Base-by-base conservation (phyloP, 2,797 vertebrate species). In the Macroramphosus scolopax region DNA sequence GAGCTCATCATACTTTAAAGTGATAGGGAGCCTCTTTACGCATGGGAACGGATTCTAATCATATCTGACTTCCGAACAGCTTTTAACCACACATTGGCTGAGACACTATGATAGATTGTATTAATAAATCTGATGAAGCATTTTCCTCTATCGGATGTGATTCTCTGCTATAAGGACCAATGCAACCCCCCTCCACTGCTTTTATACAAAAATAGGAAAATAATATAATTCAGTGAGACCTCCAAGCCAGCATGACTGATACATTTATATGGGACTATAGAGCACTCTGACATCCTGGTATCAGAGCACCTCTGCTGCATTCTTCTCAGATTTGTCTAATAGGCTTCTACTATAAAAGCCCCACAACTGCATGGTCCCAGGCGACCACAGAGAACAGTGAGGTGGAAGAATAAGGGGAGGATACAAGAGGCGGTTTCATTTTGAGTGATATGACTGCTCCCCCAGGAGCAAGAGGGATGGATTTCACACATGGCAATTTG, bases 161-260 rank as follows among this genome's bases (percentile, higher is more conserved):
- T 88, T 86, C 84, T 78, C 38, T 68, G 59, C 63, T 48, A 45
- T 60, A 56, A 51, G 71, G 48, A 72, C 69, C 68, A 69, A 72
- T 62, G 52, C 38, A 75, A 66, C 12, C 52, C 63, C 58, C 61
- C 63, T 38, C 39, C 20, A 34, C 32, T 45, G 47, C 35, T 37
- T 61, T 70, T 50, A 36, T 49, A 59, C 61, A 38, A 78, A 81
- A 83, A 81, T 61, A 70, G 73, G 64, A 61, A 67, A 74, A 68
- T 83, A 85, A 83, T 75, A 78, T 75, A 77, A 89, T 81, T 83
- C 60, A 55, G 53, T 42, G 56, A 64, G 68, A 64, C 56, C 78
- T 65, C 49, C 77, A 85, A 89, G 86, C 82, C 80, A 65, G 85
- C 88, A 88, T 89, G 87, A 90, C 90, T 88, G 88, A 89, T 90